Conservation (phyloP, 1,140 invertebrate genomes). For the Dryas iulia region DNA sequence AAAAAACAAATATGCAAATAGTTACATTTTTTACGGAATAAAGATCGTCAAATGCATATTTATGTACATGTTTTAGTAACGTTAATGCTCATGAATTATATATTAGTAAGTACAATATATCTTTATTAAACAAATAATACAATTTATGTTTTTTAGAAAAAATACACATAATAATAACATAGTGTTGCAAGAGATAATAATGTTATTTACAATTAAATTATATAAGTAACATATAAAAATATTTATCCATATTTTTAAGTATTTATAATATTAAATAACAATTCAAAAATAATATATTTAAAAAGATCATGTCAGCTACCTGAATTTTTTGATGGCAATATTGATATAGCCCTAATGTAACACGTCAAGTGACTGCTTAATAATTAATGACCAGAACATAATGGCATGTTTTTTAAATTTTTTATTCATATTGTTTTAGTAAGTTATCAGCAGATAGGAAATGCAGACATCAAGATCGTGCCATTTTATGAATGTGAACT, state of each 20-base stretch:
- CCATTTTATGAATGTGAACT: slow-evolving; percentile 61
- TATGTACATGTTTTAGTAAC: background rate
- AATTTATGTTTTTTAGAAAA: background rate
- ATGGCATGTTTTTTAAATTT: slow-evolving; percentile 46
- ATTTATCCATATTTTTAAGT: too few relatives aligned
- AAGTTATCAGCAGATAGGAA: slow-evolving; percentile 39
- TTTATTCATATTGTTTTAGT: slow-evolving; percentile 30
- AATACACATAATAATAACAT: too few relatives aligned
- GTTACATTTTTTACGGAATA: background rate
- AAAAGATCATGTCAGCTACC: slow-evolving; percentile 24
- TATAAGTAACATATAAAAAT: too few relatives aligned
- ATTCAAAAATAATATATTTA: background rate
- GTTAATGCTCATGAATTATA: background rate
- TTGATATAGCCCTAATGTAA: slow-evolving; percentile 30
- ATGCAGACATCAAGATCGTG: slow-evolving; percentile 67
- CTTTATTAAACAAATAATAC: too few relatives aligned
- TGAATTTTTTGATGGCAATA: slow-evolving; percentile 37
- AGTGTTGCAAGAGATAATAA: too few relatives aligned
- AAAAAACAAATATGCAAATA: slow-evolving; percentile 1
- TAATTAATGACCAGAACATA: slow-evolving; percentile 68
- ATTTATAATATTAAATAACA: background rate
- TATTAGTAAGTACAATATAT: too few relatives aligned
- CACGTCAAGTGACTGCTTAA: slow-evolving; percentile 42
- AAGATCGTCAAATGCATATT: background rate
- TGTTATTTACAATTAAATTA: too few relatives aligned